phyloP scores from a whole-genome alignment of 2,888 invertebrate species.

The Aleiodes alternator region DNA sequence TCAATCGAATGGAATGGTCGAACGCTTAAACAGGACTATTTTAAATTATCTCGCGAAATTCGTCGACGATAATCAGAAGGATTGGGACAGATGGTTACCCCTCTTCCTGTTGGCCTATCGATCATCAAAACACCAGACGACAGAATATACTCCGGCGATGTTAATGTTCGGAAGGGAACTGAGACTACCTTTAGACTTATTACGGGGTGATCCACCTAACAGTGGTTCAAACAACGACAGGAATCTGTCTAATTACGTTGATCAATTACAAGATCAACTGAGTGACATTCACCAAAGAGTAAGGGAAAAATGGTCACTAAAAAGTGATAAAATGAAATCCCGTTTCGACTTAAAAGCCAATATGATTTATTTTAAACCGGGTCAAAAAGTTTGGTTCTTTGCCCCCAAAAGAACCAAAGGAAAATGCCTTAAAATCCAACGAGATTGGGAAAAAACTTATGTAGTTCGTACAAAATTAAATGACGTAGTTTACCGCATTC shows the following conservation, averaged over 20 bases:
- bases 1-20: constrained; percentile 52
- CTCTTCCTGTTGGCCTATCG: no score
- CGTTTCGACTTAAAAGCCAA: no score
- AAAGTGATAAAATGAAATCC: background rate
- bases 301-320: background rate
- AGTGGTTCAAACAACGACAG: background rate
- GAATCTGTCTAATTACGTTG: background rate
- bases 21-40: constrained; percentile 53
- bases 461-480: constrained; percentile 7
- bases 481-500: constrained; percentile 16
- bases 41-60: background rate
- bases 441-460: constrained; percentile 18
- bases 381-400: no score
- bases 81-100: no score
- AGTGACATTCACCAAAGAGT: background rate
- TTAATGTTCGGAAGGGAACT: constrained; percentile 3
- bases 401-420: background rate
- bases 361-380: no score
- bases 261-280: constrained; percentile 2
- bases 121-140: no score
- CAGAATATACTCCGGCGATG: constrained; percentile 14
- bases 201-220: no score
- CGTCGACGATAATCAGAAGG: no score
- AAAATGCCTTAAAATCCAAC: constrained; percentile 6
- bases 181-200: background rate